phyloP scores from a whole-genome alignment of 2,797 vertebrate species.

The Eutrigla gurnardus region DNA sequence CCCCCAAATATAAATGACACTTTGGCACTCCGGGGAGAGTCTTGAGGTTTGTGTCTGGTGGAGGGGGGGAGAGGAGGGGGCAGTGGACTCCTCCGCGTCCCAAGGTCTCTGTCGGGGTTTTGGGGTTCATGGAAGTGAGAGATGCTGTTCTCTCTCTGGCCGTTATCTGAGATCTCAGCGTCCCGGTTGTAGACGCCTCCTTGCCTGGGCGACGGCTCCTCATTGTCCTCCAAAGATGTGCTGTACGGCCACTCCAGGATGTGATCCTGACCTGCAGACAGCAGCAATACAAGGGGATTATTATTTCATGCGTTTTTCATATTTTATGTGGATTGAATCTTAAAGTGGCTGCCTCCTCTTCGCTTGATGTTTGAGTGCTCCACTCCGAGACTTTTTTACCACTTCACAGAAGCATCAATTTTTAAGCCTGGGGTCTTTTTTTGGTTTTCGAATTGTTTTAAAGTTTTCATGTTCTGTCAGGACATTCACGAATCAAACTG shows the following conservation, averaged over 20 bases:
- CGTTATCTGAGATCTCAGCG: slow-evolving; percentile 81
- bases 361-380: slow-evolving; percentile 15
- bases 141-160: slow-evolving; percentile 87
- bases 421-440: slow-evolving; percentile 18
- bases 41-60: slow-evolving; percentile 90
- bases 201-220: slow-evolving; percentile 72
- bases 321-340: slow-evolving; percentile 35
- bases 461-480: slow-evolving; percentile 4
- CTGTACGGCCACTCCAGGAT: slow-evolving; percentile 95
- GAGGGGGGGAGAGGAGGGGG: slow-evolving; percentile 86
- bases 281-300: slow-evolving; percentile 19
- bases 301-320: slow-evolving; percentile 34
- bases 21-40: slow-evolving; percentile 94
- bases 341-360: slow-evolving; percentile 21
- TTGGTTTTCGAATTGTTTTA: neutral
- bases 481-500: neutral
- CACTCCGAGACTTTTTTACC: slow-evolving; percentile 9
- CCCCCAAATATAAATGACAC: slow-evolving; percentile 98
- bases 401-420: slow-evolving; percentile 9
- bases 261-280: slow-evolving; percentile 88
- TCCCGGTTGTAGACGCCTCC: slow-evolving; percentile 86
- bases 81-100: slow-evolving; percentile 80
- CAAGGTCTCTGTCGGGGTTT: slow-evolving; percentile 78
- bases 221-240: slow-evolving; percentile 88
- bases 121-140: slow-evolving; percentile 85